These are phyloP conservation scores for Pristiophorus japonicus DNA, from an alignment of 2,113 vertebrate species.

Conservation along the genomic window DNA sequence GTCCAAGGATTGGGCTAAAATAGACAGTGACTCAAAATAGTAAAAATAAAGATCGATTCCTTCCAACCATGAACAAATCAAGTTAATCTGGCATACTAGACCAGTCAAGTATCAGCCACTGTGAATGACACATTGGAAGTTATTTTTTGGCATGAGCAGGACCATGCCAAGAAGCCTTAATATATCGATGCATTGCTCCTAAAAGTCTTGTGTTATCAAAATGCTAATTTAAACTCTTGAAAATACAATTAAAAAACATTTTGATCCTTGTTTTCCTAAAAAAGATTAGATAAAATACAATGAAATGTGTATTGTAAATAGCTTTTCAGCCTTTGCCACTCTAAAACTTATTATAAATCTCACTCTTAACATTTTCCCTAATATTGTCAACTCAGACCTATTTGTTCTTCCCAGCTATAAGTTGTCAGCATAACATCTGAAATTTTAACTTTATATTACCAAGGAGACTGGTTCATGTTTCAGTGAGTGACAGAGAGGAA, in stretches of 20 bases:
- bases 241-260: neutral
- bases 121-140: too few relatives aligned
- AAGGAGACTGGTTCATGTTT: neutral
- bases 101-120: too few relatives aligned
- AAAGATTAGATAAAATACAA: neutral
- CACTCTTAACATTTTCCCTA: neutral
- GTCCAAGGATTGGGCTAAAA: neutral
- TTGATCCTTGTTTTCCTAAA: neutral
- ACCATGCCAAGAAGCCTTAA: neutral
- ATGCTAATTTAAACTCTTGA: neutral
- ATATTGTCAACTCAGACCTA: neutral
- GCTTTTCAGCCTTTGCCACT: neutral
- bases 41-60: neutral
- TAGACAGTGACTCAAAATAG: neutral
- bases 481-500: neutral
- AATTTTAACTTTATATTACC: neutral
- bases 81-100: neutral
- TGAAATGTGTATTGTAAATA: neutral
- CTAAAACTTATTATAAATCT: neutral
- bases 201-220: neutral
- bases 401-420: too few relatives aligned
- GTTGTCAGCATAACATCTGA: neutral
- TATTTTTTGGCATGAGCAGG: too few relatives aligned
- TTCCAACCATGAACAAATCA: neutral
- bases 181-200: neutral